These are phyloP conservation scores for Eilema caniola DNA, from an alignment of 2,888 invertebrate species.

Conservation along the genomic window DNA sequence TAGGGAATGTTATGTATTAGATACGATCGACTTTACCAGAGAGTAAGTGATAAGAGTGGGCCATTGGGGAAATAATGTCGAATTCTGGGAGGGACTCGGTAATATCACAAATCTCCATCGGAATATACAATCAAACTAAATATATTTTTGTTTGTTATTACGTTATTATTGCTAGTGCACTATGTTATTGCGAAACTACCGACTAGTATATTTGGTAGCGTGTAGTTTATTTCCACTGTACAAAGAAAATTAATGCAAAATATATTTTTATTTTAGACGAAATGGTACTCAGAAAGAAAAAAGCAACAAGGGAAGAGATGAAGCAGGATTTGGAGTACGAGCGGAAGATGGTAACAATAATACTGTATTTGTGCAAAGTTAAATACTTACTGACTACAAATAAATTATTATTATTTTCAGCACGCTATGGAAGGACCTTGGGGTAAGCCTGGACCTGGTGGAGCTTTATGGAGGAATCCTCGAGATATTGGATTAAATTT, in stretches of 20 bases:
- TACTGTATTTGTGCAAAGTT: not conserved
- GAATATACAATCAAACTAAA: too few relatives aligned
- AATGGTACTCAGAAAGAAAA: constrained; percentile 86
- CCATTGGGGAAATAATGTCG: too few relatives aligned
- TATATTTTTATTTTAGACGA: constrained; percentile 81
- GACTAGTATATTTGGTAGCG: too few relatives aligned
- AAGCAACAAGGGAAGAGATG: constrained; percentile 79
- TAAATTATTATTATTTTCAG: constrained; percentile 59
- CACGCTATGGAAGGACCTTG: constrained; percentile 85
- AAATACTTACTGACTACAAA: constrained; percentile 20
- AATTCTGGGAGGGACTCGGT: too few relatives aligned
- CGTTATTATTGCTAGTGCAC: too few relatives aligned
- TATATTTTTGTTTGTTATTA: too few relatives aligned
- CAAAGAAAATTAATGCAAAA: not conserved
- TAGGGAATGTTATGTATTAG: too few relatives aligned
- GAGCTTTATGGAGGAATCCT: constrained; percentile 91
- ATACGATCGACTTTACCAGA: too few relatives aligned
- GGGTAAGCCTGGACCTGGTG: constrained; percentile 91
- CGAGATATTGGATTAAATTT: constrained; percentile 91
- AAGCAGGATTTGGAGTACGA: constrained; percentile 80
- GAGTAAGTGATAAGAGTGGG: too few relatives aligned
- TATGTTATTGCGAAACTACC: too few relatives aligned
- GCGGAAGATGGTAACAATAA: constrained; percentile 81
- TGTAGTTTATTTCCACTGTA: not conserved
- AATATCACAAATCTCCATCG: too few relatives aligned